Percentiles rank a stretch among this genome's conserved stretches.
Evolutionary conservation across 2,113 vertebrate species (phyloP).

Genomic region (Chroicocephalus ridibundus): DNA sequence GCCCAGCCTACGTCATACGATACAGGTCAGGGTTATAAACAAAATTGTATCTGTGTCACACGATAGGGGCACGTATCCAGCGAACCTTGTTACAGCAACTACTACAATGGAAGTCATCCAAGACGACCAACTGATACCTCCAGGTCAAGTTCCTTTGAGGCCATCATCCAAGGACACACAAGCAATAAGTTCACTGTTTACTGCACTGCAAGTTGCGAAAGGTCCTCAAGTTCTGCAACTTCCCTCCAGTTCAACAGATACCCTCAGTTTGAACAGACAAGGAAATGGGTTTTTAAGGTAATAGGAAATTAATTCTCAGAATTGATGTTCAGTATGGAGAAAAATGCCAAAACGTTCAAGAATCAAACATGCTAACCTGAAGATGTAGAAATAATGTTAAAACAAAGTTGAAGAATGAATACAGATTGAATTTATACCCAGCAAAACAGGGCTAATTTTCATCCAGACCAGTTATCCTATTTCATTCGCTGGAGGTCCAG

Average conservation of each 20-base stretch:
- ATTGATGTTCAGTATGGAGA: neutral
- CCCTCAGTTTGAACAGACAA: neutral
- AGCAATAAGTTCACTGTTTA: neutral
- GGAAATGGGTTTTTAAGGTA: neutral
- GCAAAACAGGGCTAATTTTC: neutral
- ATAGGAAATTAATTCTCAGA: neutral
- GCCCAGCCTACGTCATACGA: neutral
- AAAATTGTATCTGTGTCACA: slow-evolving; percentile 38
- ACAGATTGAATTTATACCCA: neutral
- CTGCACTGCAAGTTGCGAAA: neutral
- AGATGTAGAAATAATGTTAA: neutral
- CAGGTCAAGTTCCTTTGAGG: slow-evolving; percentile 39
- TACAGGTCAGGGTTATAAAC: slow-evolving; percentile 47
- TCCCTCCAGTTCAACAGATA: neutral
- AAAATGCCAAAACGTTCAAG: neutral
- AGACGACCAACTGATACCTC: slow-evolving; percentile 37
- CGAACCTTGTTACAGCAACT: neutral
- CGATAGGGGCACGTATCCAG: slow-evolving; percentile 7
- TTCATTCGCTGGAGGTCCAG: neutral
- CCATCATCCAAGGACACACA: slow-evolving; percentile 24
- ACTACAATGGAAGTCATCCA: slow-evolving; percentile 62
- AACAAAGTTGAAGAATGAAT: neutral
- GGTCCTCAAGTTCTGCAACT: neutral
- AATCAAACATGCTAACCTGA: neutral
- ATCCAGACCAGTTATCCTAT: neutral